Conservation (phyloP, 2,888 invertebrate species). For the Adela reaumurella region DNA sequence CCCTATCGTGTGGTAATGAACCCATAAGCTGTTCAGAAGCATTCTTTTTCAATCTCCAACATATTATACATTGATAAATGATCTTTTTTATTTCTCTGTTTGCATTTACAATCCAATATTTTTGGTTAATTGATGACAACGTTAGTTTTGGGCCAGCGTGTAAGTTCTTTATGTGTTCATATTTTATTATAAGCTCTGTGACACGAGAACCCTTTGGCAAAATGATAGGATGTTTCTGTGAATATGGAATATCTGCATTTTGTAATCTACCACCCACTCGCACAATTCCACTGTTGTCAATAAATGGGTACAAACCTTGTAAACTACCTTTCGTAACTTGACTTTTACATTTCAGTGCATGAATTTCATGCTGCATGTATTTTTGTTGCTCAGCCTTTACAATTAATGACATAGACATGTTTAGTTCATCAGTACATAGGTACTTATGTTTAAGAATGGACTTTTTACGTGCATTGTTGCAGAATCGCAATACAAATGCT, state of each 20-base stretch:
- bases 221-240: conserved; percentile 2
- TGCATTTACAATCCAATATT: conserved; percentile 12
- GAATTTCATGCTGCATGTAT: no score
- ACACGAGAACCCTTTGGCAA: conserved; percentile 1
- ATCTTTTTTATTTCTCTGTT: conserved; percentile 11
- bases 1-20: conserved; percentile 8
- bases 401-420: no score
- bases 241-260: not conserved
- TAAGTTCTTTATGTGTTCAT: conserved; percentile 7
- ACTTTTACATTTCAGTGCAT: no score
- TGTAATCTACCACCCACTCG: conserved; percentile 2
- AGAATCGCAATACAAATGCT: no score
- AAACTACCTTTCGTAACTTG: no score
- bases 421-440: no score
- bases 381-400: no score
- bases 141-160: conserved; percentile 9
- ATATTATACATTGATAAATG: conserved; percentile 11
- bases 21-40: conserved; percentile 12
- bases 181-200: not conserved
- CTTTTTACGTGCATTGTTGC: no score
- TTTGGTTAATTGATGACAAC: conserved; percentile 7
- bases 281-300: no score
- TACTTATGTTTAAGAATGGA: no score
- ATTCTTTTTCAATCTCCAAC: conserved; percentile 11
- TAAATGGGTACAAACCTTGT: no score